Evolutionary conservation across 2,797 vertebrate genomes (phyloP).

Genomic region (Crocodylus rhombifer): DNA sequence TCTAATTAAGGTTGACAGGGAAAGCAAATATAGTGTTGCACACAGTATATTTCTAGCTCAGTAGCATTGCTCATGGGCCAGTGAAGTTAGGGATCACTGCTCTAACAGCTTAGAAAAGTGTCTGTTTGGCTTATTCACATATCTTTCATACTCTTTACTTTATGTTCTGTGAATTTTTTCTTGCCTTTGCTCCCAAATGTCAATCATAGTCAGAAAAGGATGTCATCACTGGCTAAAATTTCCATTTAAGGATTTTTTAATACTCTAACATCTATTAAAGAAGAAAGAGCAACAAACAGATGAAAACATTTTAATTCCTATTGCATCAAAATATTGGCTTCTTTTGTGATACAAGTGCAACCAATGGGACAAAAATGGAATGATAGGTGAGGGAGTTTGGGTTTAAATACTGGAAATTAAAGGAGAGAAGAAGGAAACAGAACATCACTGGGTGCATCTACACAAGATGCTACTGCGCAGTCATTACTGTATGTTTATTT

Average conservation of each 20-base stretch:
- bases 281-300: background rate
- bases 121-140: conserved; percentile 42
- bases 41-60: too few relatives aligned
- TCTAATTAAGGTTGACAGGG: too few relatives aligned
- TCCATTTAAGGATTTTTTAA: conserved; percentile 65
- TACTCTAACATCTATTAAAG: conserved; percentile 38
- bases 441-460: background rate
- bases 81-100: background rate
- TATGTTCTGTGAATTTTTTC: conserved; percentile 29
- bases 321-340: background rate
- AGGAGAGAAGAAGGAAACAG: background rate
- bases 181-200: conserved; percentile 2
- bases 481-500: too few relatives aligned
- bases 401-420: background rate
- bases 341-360: background rate
- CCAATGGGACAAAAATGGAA: background rate
- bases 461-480: too few relatives aligned
- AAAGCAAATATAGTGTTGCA: too few relatives aligned
- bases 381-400: background rate
- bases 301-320: background rate
- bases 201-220: conserved; percentile 24
- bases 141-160: conserved; percentile 1
- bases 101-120: conserved; percentile 48
- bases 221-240: conserved; percentile 54
- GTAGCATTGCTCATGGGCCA: too few relatives aligned